These are phyloP conservation scores for Meles meles DNA, from an alignment of 2,113 vertebrate species.

Conservation along the genomic window DNA sequence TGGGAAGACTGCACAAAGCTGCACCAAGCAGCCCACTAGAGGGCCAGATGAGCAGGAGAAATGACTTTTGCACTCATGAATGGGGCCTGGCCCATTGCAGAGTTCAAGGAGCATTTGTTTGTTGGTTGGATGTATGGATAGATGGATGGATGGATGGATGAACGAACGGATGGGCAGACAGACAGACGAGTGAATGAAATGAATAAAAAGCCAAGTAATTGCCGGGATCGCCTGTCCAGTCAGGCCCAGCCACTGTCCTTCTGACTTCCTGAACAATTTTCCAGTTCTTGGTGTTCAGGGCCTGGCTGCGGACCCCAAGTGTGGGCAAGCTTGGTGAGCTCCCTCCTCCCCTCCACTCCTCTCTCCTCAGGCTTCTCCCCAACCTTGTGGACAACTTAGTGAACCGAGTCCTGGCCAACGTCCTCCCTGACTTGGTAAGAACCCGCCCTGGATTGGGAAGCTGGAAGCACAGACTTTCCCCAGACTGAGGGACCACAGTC, in stretches of 20 bases:
- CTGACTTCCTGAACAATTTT: not conserved
- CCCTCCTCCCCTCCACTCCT: not conserved
- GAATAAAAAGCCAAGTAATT: not conserved
- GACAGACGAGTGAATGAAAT: not conserved
- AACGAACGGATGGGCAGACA: not conserved
- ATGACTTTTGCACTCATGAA: not conserved
- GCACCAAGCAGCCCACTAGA: not conserved
- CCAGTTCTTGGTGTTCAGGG: not conserved
- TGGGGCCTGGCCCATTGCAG: not conserved
- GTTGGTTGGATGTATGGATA: not conserved
- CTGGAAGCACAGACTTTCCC: not conserved
- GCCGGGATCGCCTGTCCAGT: not conserved
- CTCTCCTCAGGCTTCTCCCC: conserved; percentile 80
- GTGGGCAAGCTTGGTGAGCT: not conserved
- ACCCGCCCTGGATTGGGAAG: fast-evolving
- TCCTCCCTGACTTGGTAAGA: conserved; percentile 80
- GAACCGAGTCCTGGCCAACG: conserved; percentile 77
- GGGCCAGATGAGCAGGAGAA: not conserved
- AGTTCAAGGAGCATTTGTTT: not conserved
- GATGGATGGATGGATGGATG: not conserved
- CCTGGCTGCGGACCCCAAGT: fast-evolving
- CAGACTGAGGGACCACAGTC: not conserved
- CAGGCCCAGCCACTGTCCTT: not conserved
- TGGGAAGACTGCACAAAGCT: not conserved
- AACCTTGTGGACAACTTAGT: conserved; percentile 81